Percentiles rank a stretch among this genome's conserved stretches.
These are phyloP conservation scores for Glyptemys insculpta DNA, from an alignment of 2,797 vertebrate genomes.

Conservation along the genomic window DNA sequence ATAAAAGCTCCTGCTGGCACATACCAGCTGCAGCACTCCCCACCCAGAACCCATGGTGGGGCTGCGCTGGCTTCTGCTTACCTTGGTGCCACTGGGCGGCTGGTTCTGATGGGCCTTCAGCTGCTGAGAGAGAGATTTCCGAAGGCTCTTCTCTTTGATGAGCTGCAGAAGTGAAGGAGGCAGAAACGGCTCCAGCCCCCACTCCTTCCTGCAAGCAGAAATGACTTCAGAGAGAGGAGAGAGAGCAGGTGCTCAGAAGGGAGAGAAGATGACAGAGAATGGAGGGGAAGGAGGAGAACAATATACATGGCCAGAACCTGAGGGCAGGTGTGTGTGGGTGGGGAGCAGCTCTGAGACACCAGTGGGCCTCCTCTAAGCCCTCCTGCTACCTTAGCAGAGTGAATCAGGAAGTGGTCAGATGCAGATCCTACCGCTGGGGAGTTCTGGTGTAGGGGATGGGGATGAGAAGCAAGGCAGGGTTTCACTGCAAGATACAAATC, in stretches of 20 bases:
- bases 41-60: background rate
- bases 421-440: background rate
- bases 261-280: background rate
- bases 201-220: constrained; percentile 91
- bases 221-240: constrained; percentile 19
- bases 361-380: background rate
- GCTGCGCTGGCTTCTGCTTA: constrained; percentile 62
- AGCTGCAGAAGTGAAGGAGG: constrained; percentile 94
- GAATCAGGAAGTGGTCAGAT: background rate
- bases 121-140: constrained; percentile 95
- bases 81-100: constrained; percentile 94
- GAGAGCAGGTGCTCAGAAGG: background rate
- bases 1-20: background rate
- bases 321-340: background rate
- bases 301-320: background rate
- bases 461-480: background rate
- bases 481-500: background rate
- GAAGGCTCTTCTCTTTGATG: constrained; percentile 96
- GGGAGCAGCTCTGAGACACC: background rate
- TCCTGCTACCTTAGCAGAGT: background rate
- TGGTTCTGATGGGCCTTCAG: constrained; percentile 97
- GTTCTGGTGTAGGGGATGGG: background rate
- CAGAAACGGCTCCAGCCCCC: constrained; percentile 98
- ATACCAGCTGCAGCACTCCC: background rate
- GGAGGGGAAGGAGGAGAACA: background rate